Conservation (phyloP, 2,113 vertebrate genomes). For the Chaenocephalus aceratus region DNA sequence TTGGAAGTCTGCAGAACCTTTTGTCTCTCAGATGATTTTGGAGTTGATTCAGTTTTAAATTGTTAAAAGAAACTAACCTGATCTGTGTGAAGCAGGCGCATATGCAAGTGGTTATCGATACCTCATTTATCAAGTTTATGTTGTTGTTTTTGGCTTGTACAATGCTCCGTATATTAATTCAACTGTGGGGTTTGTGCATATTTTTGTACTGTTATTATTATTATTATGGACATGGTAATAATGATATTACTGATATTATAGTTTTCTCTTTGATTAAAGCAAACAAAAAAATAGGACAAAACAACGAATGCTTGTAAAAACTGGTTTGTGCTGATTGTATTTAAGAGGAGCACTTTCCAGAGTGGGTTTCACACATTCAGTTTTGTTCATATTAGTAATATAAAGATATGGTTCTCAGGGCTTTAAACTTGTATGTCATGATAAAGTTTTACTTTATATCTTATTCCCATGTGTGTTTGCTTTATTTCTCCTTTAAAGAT, state of each 20-base stretch:
- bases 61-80: constrained; percentile 76
- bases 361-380: constrained; percentile 83
- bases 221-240: constrained; percentile 82
- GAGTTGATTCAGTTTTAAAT: constrained; percentile 79
- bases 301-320: constrained; percentile 84
- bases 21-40: constrained; percentile 76
- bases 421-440: constrained; percentile 87
- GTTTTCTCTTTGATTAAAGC: constrained; percentile 82
- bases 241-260: constrained; percentile 85
- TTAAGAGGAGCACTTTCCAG: constrained; percentile 86
- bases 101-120: constrained; percentile 86
- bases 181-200: constrained; percentile 85
- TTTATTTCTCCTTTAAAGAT: constrained; percentile 4
- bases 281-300: constrained; percentile 77
- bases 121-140: constrained; percentile 85
- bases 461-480: constrained; percentile 54
- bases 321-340: constrained; percentile 87
- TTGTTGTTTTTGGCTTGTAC: constrained; percentile 83
- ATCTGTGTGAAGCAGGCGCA: constrained; percentile 82
- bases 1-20: constrained; percentile 74
- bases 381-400: constrained; percentile 88
- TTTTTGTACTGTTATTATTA: constrained; percentile 86
- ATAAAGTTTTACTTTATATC: constrained; percentile 88
- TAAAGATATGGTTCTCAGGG: constrained; percentile 87
- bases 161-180: constrained; percentile 84